phyloP scores from a whole-genome alignment of 2,797 vertebrate species.

The Bovichtus diacanthus region DNA sequence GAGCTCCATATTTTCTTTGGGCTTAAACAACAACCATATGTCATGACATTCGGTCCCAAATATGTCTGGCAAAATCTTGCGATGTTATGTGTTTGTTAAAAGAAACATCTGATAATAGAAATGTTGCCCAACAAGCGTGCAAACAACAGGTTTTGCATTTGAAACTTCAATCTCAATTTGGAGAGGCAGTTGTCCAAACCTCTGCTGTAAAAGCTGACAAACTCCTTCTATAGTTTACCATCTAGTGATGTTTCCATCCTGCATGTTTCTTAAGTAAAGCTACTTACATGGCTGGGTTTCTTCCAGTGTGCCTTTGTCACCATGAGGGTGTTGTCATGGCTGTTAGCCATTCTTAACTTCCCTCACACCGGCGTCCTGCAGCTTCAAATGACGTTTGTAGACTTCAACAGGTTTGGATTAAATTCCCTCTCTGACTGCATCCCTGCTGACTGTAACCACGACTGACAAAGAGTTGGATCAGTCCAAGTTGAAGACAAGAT shows the following conservation, averaged over 20 bases:
- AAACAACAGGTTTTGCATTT: neutral
- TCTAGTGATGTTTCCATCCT: constrained; percentile 6
- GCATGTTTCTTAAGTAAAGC: constrained; percentile 28
- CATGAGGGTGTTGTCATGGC: constrained; percentile 28
- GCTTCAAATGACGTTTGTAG: constrained; percentile 28
- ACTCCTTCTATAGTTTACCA: constrained; percentile 5
- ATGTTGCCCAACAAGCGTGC: neutral
- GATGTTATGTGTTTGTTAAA: neutral
- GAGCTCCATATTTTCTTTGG: constrained; percentile 1
- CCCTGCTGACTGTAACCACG: constrained; percentile 36
- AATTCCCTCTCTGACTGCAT: constrained; percentile 28
- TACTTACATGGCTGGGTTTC: constrained; percentile 81
- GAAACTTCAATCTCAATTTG: constrained; percentile 5
- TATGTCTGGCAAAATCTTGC: neutral
- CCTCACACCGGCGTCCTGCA: constrained; percentile 22
- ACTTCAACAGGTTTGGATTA: constrained; percentile 42
- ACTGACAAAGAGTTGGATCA: constrained; percentile 44
- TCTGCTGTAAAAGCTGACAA: neutral
- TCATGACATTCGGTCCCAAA: neutral
- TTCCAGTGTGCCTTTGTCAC: constrained; percentile 75
- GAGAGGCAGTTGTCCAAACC: neutral
- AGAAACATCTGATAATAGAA: neutral
- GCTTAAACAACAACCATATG: constrained; percentile 5
- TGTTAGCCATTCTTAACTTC: constrained; percentile 72
- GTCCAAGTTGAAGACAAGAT: constrained; percentile 30